Percentiles rank a stretch among this genome's conserved stretches.
phyloP scores from a whole-genome alignment of 2,113 vertebrate genomes.

The Solea senegalensis region DNA sequence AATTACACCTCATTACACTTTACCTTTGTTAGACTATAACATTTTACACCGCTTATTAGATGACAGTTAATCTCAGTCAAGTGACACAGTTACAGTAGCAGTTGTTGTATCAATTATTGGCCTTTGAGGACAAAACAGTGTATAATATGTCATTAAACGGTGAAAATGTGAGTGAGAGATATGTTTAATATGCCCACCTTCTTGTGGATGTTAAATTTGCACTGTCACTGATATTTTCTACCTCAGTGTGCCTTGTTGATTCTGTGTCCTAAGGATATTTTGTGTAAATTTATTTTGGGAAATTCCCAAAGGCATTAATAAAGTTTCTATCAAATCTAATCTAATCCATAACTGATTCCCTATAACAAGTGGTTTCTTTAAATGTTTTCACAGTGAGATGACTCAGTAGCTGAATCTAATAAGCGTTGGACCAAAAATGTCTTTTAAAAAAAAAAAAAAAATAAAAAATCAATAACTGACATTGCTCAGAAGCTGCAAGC shows the following conservation, averaged over 20 bases:
- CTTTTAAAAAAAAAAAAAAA: constrained; percentile 26
- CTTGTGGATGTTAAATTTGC: too few species aligned
- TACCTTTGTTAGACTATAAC: not conserved
- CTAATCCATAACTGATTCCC: not conserved
- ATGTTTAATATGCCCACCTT: too few species aligned
- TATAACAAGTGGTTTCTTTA: constrained; percentile 7
- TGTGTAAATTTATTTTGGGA: too few species aligned
- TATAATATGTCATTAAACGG: too few species aligned
- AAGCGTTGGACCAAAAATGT: not conserved
- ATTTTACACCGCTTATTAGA: constrained; percentile 32
- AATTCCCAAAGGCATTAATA: too few species aligned
- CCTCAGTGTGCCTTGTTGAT: too few species aligned
- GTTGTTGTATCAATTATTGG: constrained; percentile 1
- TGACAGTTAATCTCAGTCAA: constrained; percentile 21
- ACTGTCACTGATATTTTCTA: too few species aligned
- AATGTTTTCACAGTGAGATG: constrained; percentile 51
- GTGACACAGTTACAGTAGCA: constrained; percentile 4
- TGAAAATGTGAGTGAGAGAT: too few species aligned
- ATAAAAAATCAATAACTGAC: constrained; percentile 58
- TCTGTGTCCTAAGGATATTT: too few species aligned
- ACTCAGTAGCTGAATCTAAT: constrained; percentile 36
- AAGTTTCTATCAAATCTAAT: not conserved
- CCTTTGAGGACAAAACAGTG: not conserved
- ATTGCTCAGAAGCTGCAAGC: constrained; percentile 50
- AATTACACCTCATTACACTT: too few species aligned